Evolutionary conservation across 1,140 invertebrate species (phyloP).

Genomic region (Idris sp.): DNA sequence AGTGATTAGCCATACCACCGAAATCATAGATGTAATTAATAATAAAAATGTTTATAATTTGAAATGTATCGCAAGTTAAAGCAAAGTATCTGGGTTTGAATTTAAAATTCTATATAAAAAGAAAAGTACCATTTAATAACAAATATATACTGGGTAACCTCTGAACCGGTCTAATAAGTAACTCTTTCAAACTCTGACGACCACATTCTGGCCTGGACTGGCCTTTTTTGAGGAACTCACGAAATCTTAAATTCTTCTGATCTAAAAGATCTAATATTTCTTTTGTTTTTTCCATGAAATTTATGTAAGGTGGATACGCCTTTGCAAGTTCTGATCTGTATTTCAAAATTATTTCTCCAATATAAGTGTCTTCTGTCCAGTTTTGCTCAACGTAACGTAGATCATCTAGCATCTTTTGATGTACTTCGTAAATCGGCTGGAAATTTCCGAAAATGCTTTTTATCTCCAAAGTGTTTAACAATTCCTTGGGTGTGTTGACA

Average conservation of each 20-base stretch:
- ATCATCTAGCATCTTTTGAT: slow-evolving; percentile 90
- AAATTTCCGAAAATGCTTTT: slow-evolving; percentile 98
- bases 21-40: no score
- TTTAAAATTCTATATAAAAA: no score
- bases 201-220: slow-evolving; percentile 96
- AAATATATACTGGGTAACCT: slow-evolving; percentile 96
- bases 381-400: slow-evolving; percentile 83
- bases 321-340: slow-evolving; percentile 90
- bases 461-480: slow-evolving; percentile 94
- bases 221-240: slow-evolving; percentile 98
- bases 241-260: slow-evolving; percentile 94
- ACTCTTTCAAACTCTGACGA: slow-evolving; percentile 94
- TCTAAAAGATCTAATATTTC: slow-evolving; percentile 94
- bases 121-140: slow-evolving; percentile 94
- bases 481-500: slow-evolving; percentile 84
- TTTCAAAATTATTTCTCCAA: slow-evolving; percentile 92
- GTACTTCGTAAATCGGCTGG: slow-evolving; percentile 92
- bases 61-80: no score
- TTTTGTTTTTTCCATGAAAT: slow-evolving; percentile 98
- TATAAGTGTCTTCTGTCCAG: slow-evolving; percentile 91
- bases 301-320: slow-evolving; percentile 98
- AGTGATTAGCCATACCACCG: no score
- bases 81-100: no score
- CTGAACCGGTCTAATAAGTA: slow-evolving; percentile 97
- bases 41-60: no score